Percentiles rank a stretch among this genome's conserved stretches.
These are phyloP conservation scores for Charanyca ferruginea DNA, from an alignment of 2,888 invertebrate species.

Conservation along the genomic window DNA sequence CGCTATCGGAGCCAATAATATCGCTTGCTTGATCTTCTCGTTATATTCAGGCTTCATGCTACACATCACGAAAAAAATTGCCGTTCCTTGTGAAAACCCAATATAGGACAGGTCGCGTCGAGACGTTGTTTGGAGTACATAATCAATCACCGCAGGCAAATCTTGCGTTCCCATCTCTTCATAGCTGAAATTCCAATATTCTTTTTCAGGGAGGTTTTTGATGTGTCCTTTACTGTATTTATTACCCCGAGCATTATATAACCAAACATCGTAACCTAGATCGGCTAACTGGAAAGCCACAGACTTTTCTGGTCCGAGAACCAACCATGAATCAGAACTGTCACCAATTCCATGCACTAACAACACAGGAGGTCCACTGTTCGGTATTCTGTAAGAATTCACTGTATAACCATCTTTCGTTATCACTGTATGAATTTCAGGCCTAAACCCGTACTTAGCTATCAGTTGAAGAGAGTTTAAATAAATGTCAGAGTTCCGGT, in stretches of 20 bases:
- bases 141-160: slow-evolving; percentile 82
- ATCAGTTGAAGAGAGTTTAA: slow-evolving; percentile 81
- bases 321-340: slow-evolving; percentile 85
- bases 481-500: slow-evolving; percentile 74
- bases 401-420: slow-evolving; percentile 83
- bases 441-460: slow-evolving; percentile 74
- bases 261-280: slow-evolving; percentile 83
- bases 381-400: slow-evolving; percentile 78
- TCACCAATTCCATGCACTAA: slow-evolving; percentile 84
- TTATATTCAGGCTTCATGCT: slow-evolving; percentile 82
- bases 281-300: slow-evolving; percentile 80
- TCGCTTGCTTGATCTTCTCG: slow-evolving; percentile 80
- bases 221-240: slow-evolving; percentile 82
- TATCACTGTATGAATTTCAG: slow-evolving; percentile 76
- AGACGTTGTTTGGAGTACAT: slow-evolving; percentile 74
- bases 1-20: slow-evolving; percentile 83
- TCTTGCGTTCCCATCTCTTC: slow-evolving; percentile 86
- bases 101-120: slow-evolving; percentile 78
- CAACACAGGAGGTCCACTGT: slow-evolving; percentile 80
- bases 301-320: slow-evolving; percentile 79
- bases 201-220: slow-evolving; percentile 70
- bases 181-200: slow-evolving; percentile 84
- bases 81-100: slow-evolving; percentile 86
- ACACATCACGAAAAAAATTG: slow-evolving; percentile 83
- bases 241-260: slow-evolving; percentile 84